phyloP scores from a whole-genome alignment of 2,888 invertebrate species.

The Drosophila basisetae region DNA sequence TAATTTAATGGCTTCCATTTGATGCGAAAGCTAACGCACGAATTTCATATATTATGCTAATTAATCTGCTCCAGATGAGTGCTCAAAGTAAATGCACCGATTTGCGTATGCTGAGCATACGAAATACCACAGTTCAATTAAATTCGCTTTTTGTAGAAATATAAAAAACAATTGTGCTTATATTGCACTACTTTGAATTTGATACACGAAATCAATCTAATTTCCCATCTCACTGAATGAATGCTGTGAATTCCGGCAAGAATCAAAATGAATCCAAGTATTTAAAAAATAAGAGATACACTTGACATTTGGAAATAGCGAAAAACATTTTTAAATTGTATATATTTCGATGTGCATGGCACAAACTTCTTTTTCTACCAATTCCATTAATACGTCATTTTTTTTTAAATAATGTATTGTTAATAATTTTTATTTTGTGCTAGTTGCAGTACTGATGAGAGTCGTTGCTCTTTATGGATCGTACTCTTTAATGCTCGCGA shows the following conservation, averaged over 20 bases:
- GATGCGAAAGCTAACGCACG: conserved; percentile 5
- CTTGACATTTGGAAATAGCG: background rate
- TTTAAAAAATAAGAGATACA: background rate
- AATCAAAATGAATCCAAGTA: background rate
- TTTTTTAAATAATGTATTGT: background rate
- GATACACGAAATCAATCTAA: background rate
- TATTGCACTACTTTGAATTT: background rate
- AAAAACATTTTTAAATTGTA: background rate
- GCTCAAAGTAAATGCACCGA: conserved; percentile 4
- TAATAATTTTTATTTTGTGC: background rate
- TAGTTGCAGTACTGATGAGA: conserved; percentile 7
- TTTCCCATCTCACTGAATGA: background rate
- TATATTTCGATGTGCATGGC: background rate
- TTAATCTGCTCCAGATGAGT: conserved; percentile 25
- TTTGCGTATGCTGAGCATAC: background rate
- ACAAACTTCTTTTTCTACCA: too few species aligned
- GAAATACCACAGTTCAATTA: conserved; percentile 52
- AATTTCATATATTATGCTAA: conserved; percentile 31
- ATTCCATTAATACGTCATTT: background rate
- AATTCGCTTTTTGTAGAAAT: background rate
- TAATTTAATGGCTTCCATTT: conserved; percentile 30
- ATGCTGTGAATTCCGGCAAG: background rate
- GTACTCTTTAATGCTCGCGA: conserved; percentile 42
- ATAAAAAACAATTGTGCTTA: conserved; percentile 11
- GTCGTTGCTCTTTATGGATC: background rate